A percentile compares a stretch with the other conserved stretches of the same genome.
Evolutionary conservation across 1,140 invertebrate genomes (phyloP).

Genomic region (Trialeurodes vaporariorum): DNA sequence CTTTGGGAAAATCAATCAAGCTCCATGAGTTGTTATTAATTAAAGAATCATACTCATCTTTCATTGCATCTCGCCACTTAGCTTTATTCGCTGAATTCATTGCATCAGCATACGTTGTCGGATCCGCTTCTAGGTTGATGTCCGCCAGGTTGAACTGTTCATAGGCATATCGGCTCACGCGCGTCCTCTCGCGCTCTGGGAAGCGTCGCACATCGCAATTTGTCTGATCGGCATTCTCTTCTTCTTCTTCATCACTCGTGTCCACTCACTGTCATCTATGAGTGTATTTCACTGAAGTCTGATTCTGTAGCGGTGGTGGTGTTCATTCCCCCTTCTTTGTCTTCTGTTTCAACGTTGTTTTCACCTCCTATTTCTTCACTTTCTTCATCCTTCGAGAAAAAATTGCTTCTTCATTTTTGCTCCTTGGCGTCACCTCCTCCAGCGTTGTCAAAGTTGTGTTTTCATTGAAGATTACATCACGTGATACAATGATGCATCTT

Average conservation of each 20-base stretch:
- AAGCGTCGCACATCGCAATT: background rate
- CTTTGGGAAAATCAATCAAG: slow-evolving; percentile 25
- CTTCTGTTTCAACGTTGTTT: too few relatives aligned
- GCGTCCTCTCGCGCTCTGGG: background rate
- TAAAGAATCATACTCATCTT: slow-evolving; percentile 17
- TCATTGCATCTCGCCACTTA: slow-evolving; percentile 14
- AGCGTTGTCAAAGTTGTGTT: background rate
- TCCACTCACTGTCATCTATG: too few relatives aligned
- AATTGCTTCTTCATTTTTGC: too few relatives aligned
- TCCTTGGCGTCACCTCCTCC: background rate
- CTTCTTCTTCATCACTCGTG: too few relatives aligned
- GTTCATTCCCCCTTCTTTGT: too few relatives aligned
- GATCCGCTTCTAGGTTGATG: background rate
- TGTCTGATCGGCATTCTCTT: background rate
- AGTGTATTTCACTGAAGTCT: too few relatives aligned
- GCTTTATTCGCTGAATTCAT: slow-evolving; percentile 11
- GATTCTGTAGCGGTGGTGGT: too few relatives aligned
- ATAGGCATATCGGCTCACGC: background rate
- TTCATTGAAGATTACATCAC: background rate
- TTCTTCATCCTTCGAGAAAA: background rate
- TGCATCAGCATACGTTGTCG: slow-evolving; percentile 5
- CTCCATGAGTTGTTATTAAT: slow-evolving; percentile 28
- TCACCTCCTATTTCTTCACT: background rate
- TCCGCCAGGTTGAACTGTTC: background rate
- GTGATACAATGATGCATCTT: background rate